Evolutionary conservation across 1,140 invertebrate genomes (phyloP).

Genomic region (Drosophila parvula): DNA sequence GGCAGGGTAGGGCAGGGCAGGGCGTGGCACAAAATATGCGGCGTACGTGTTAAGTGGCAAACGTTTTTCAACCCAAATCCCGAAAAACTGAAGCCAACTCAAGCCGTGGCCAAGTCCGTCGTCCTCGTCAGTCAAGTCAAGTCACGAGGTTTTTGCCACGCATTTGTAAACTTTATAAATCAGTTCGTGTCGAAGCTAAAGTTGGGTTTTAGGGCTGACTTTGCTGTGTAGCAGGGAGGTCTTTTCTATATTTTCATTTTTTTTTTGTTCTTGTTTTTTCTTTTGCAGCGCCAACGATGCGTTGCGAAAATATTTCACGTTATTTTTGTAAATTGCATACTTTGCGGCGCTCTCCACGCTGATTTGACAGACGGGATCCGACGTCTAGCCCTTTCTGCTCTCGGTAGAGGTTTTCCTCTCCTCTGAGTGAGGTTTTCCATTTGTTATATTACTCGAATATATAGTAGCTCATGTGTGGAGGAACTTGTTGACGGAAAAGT

Average conservation of each 20-base stretch:
- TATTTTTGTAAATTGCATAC: slow-evolving; percentile 68
- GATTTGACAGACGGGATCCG: slow-evolving; percentile 49
- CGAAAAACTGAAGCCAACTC: slow-evolving; percentile 51
- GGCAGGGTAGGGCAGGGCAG: slow-evolving; percentile 1
- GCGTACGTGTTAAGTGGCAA: slow-evolving; percentile 82
- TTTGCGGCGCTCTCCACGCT: slow-evolving; percentile 54
- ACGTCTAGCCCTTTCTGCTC: slow-evolving; percentile 1
- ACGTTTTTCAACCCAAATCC: slow-evolving; percentile 74
- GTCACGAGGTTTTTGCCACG: slow-evolving; percentile 79
- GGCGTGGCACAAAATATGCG: slow-evolving; percentile 77
- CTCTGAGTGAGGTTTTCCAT: slow-evolving; percentile 15
- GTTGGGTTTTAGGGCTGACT: slow-evolving; percentile 31
- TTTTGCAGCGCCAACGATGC: slow-evolving; percentile 36
- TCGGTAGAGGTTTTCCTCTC: neutral
- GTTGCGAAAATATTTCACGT: slow-evolving; percentile 65
- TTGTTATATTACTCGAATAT: slow-evolving; percentile 21
- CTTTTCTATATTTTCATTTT: neutral
- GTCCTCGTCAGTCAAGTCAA: slow-evolving; percentile 51
- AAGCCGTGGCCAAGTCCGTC: slow-evolving; percentile 27
- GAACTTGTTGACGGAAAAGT: slow-evolving; percentile 5
- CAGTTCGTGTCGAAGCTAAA: slow-evolving; percentile 78
- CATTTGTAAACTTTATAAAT: slow-evolving; percentile 83
- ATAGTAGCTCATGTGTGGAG: slow-evolving; percentile 6
- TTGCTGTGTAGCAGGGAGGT: neutral
- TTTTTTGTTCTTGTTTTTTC: neutral